Evolutionary conservation across 1,140 invertebrate genomes (phyloP).

Genomic region (Rhynchophorus ferrugineus): DNA sequence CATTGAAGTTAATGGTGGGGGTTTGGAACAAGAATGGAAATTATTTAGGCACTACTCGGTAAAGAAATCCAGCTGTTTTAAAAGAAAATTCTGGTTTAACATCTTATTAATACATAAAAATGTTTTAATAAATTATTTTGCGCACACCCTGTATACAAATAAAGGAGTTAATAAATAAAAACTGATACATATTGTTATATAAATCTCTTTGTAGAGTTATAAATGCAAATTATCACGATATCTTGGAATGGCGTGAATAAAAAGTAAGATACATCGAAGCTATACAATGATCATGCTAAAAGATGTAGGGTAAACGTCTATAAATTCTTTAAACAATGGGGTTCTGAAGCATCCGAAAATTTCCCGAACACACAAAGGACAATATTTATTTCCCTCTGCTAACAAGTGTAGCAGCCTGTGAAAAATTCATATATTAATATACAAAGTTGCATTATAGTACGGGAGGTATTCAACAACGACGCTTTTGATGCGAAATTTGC

Average conservation of each 20-base stretch:
- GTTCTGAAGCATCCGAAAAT: conserved; percentile 23
- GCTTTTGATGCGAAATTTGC: conserved; percentile 31
- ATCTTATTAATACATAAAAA: too few species aligned
- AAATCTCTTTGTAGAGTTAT: too few species aligned
- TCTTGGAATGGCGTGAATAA: not conserved
- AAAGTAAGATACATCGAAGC: conserved; percentile 9
- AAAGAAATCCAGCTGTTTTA: too few species aligned
- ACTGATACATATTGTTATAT: too few species aligned
- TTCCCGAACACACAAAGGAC: conserved; percentile 29
- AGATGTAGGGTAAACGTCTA: conserved; percentile 14
- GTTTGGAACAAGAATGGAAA: too few species aligned
- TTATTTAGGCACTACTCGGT: too few species aligned
- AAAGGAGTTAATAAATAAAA: too few species aligned
- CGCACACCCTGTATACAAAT: too few species aligned
- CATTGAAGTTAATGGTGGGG: too few species aligned
- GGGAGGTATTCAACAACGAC: conserved; percentile 26
- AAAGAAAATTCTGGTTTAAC: too few species aligned
- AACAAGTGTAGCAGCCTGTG: conserved; percentile 33
- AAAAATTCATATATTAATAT: conserved; percentile 37
- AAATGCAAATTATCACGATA: not conserved
- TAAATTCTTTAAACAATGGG: conserved; percentile 29
- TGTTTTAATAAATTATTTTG: too few species aligned
- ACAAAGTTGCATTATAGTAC: conserved; percentile 35
- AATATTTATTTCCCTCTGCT: conserved; percentile 35
- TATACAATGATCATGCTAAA: conserved; percentile 8